These are phyloP conservation scores for Piaya cayana DNA, from an alignment of 2,113 vertebrate species.

Conservation along the genomic window DNA sequence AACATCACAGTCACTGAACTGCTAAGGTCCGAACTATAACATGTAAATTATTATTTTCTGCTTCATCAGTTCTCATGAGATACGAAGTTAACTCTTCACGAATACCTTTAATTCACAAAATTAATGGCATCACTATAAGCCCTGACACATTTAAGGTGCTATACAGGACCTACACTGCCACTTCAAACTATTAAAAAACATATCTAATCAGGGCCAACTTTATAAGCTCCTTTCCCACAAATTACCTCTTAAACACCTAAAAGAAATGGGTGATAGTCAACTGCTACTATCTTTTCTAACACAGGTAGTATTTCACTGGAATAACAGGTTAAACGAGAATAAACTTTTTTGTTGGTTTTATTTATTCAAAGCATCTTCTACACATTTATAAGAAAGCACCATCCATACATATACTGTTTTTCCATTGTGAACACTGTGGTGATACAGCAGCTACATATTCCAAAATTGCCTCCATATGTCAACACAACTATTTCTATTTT, in stretches of 20 bases:
- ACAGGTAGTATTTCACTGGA: background rate
- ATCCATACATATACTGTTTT: background rate
- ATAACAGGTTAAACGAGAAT: background rate
- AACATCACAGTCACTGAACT: background rate
- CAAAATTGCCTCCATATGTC: background rate
- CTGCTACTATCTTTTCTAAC: background rate
- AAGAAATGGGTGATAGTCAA: background rate
- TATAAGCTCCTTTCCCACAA: background rate
- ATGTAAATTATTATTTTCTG: background rate
- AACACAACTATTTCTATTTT: background rate
- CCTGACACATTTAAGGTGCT: background rate
- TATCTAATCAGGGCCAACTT: background rate
- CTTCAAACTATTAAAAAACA: background rate
- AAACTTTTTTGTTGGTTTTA: background rate
- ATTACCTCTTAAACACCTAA: background rate
- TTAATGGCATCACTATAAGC: background rate
- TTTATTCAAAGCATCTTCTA: background rate
- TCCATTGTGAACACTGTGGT: background rate
- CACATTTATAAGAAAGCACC: background rate
- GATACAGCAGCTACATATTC: background rate
- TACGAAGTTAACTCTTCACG: background rate
- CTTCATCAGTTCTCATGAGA: background rate
- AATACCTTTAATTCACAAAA: background rate
- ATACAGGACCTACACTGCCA: background rate
- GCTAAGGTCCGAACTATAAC: background rate